These are phyloP conservation scores for Montipora cactus DNA, from an alignment of 64 coral and sea anemone genomes.

Conservation along the genomic window DNA sequence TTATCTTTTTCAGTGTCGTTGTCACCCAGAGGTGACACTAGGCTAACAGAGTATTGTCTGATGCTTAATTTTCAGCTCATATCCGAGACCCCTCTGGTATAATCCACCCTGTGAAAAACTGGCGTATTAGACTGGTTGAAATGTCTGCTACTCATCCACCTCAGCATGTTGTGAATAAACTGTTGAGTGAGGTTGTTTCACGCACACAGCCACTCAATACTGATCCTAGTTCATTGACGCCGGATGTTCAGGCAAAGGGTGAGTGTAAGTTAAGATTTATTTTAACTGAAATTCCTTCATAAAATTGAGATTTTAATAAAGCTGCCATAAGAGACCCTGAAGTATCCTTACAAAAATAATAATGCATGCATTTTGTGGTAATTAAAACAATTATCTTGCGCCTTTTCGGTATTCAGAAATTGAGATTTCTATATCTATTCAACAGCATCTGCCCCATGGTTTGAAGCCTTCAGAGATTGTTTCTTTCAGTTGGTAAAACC, in stretches of 20 bases:
- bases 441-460: conserved; percentile 94
- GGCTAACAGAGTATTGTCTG: too few relatives aligned
- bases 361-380: too few relatives aligned
- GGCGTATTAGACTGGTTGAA: conserved; percentile 97
- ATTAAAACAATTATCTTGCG: too few relatives aligned
- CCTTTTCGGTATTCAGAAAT: too few relatives aligned
- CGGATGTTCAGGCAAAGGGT: conserved; percentile 78
- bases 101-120: conserved; percentile 91
- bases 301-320: too few relatives aligned
- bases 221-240: conserved; percentile 61
- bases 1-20: too few relatives aligned
- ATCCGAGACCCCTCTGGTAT: conserved; percentile 88
- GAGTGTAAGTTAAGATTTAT: not conserved
- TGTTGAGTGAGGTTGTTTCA: conserved; percentile 96
- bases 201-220: conserved; percentile 73
- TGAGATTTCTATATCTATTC: not conserved
- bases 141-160: conserved; percentile 95
- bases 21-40: too few relatives aligned
- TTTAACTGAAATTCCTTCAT: too few relatives aligned
- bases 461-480: conserved; percentile 98
- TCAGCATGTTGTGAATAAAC: conserved; percentile 93
- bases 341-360: too few relatives aligned
- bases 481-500: conserved; percentile 97
- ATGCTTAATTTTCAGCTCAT: conserved; percentile 73
- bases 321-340: too few relatives aligned